Base-by-base conservation (phyloP, 1,140 invertebrate species). In the Listronotus oregonensis region DNA sequence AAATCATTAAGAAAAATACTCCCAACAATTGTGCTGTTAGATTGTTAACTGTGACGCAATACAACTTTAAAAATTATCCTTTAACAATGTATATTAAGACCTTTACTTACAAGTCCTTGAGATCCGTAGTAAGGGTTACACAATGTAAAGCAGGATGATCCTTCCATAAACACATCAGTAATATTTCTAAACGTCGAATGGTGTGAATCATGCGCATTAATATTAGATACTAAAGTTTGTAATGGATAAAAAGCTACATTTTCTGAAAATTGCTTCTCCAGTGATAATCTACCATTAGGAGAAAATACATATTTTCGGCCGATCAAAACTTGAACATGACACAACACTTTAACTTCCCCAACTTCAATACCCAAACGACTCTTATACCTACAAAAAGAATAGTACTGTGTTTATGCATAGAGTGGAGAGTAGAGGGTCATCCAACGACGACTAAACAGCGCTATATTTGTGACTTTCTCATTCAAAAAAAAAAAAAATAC, bases 51-150 rank as follows among this genome's bases (percentile, higher is more conserved):
- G n/a, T n/a, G n/a, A n/a, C n/a, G n/a, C n/a, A n/a, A n/a, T n/a
- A n/a, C n/a, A n/a, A n/a, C n/a, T n/a, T n/a, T n/a, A n/a, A n/a
- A n/a, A n/a, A n/a, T n/a, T n/a, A n/a, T n/a, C n/a, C n/a, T n/a
- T n/a, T n/a, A n/a, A n/a, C n/a, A n/a, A n/a, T n/a, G n/a, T n/a
- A n/a, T 27, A 46, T 17, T 46, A 12, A 51, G n/a, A 27, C 3
- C 21, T 62, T 15, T 18, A 68, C 67, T 66, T 70, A 94, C 91
- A 71, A 88, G 85, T 46, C 89, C 93, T 72, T 86, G 82, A 50
- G 85, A 85, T 11, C 93, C 94, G 79, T 94, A 96, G 79, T 92
- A 87, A 2, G 88, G 89, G 67, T 86, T 84, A 0, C 87, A 88
- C 7, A 95, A 77, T 79, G 94, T 87, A 74, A 96, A 96, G 55